Evolutionary conservation across 2,888 invertebrate species (phyloP), one percentile per base, ranked within the genome.

Genomic region (Lottia gigantea): DNA sequence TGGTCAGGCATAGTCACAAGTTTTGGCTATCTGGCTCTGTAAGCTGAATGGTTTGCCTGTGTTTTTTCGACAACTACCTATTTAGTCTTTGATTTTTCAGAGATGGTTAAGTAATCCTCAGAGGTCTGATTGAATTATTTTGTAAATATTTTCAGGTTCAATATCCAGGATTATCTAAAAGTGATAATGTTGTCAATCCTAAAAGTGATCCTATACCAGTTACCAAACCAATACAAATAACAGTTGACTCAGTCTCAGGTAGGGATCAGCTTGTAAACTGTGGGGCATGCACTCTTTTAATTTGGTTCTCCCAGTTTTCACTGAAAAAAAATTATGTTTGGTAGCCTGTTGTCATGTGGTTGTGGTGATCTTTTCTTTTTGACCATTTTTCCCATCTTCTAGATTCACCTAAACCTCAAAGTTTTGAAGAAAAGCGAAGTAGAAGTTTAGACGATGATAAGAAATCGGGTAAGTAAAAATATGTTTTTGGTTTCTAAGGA

Each of bases 391-490:
- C 49, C 19, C n/a, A 23, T 23, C 19, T 23, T 55, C 23, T 55
- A 55, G 55, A 55, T 55, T 55, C 55, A 23, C 14, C 55, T 14
- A 55, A 55, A 23, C 23, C 55, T 12, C 70, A 79, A 64, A 81
- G 76, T 68, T 76, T 76, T 61, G 85, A 85, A 47, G 84, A 85
- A 62, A 83, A 82, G 55, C 74, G 83, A 55, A 85, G 85, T 68
- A 75, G 81, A 25, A 85, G 85, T 73, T 74, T 85, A 46, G 85
- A 85, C 66, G 83, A 85, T 67, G 78, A 78, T 16, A 76, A 75
- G 47, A 71, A 76, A 31, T 64, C 68, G 0, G 62, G 70, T 67
- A 16, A 64, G 55, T 23, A 23, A 2, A 19, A 23, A 23, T 19
- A 55, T 40, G 7, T 11, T 40, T 11, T 31, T 31, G 31, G 11